phyloP scores from a whole-genome alignment of 2,113 vertebrate species.

The Recurvirostra avosetta region DNA sequence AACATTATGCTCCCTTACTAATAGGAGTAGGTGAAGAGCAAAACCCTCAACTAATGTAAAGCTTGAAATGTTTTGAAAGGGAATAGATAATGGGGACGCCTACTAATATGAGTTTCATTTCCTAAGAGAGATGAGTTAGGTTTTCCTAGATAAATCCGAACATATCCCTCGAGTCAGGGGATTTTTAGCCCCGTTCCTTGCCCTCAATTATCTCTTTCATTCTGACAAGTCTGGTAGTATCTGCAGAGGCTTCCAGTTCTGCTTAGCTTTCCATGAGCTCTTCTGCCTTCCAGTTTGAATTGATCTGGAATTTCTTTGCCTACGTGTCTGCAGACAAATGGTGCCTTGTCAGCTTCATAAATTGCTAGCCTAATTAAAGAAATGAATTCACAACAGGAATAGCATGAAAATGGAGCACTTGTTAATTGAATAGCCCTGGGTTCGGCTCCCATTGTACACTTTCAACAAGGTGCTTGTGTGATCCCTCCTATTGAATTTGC shows the following conservation, averaged over 20 bases:
- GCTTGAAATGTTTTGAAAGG: not conserved
- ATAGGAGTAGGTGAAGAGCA: not conserved
- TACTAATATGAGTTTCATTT: fast-evolving
- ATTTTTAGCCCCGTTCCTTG: not conserved
- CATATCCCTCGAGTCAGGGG: not conserved
- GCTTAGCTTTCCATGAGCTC: not conserved
- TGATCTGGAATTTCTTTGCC: not conserved
- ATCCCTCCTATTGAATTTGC: slow-evolving; percentile 59
- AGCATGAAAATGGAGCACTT: slow-evolving; percentile 27
- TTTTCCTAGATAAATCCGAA: not conserved
- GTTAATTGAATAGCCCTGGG: slow-evolving; percentile 43
- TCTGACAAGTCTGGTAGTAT: not conserved
- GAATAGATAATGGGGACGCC: not conserved
- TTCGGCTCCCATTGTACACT: slow-evolving; percentile 30
- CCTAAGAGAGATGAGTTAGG: not conserved
- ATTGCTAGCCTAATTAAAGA: not conserved
- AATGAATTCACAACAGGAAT: slow-evolving; percentile 40
- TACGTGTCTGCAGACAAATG: not conserved
- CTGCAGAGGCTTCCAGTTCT: not conserved
- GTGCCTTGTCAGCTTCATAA: not conserved
- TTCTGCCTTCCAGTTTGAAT: not conserved
- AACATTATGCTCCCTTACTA: not conserved
- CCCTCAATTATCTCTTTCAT: fast-evolving
- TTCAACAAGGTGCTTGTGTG: slow-evolving; percentile 44
- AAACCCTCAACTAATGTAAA: not conserved